A percentile compares a stretch with the other conserved stretches of the same genome.
These are phyloP conservation scores for Schizothorax lantsangensis DNA, from an alignment of 2,797 vertebrate species.

Conservation along the genomic window DNA sequence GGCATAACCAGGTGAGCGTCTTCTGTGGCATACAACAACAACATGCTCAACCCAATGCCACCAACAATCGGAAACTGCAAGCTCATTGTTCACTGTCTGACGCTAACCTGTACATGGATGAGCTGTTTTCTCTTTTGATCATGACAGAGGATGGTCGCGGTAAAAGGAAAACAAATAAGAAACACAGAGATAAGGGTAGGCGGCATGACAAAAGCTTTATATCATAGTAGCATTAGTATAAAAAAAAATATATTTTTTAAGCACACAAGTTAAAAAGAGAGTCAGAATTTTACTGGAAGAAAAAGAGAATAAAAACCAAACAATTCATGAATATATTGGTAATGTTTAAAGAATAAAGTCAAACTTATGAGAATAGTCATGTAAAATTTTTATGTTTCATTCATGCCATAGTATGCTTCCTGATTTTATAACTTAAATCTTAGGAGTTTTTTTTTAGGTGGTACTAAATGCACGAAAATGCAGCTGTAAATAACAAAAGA, in stretches of 20 bases:
- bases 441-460: not conserved
- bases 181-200: constrained; percentile 25
- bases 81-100: constrained; percentile 49
- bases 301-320: not conserved
- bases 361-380: not conserved
- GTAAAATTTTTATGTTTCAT: not conserved
- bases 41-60: constrained; percentile 78
- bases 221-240: not conserved
- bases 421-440: not conserved
- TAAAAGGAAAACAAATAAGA: constrained; percentile 10
- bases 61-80: constrained; percentile 63
- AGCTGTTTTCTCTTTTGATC: constrained; percentile 16
- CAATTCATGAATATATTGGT: not conserved
- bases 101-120: constrained; percentile 48
- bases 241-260: not conserved
- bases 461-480: not conserved
- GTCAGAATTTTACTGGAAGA: not conserved
- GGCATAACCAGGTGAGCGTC: constrained; percentile 87
- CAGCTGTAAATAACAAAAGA: not conserved
- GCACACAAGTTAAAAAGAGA: not conserved
- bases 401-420: not conserved
- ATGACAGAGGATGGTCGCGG: constrained; percentile 23
- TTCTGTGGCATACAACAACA: constrained; percentile 87
- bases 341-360: not conserved
- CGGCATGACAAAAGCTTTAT: constrained; percentile 19